Evolutionary conservation across 2,797 vertebrate genomes (phyloP).

Genomic region (Rhinatrema bivittatum): DNA sequence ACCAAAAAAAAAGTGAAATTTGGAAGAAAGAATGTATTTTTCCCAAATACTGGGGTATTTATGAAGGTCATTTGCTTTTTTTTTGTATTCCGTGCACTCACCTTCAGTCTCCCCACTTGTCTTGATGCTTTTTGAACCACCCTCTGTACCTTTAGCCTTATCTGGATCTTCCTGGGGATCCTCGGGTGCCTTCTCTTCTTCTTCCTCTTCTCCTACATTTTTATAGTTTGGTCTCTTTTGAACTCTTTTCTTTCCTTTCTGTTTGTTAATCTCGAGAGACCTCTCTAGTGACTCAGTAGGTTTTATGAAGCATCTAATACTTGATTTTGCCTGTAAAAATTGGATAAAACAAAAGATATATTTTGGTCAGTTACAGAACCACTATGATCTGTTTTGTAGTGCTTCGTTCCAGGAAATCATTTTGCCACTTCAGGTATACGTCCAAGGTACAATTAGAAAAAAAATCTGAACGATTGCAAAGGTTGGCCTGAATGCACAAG

Average conservation of each 20-base stretch:
- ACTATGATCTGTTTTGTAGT: background rate
- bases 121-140: conserved; percentile 79
- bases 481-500: too few relatives aligned
- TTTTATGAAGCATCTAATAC: conserved; percentile 84
- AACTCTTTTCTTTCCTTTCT: conserved; percentile 78
- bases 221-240: conserved; percentile 97
- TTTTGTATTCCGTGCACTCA: conserved; percentile 59
- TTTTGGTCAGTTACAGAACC: background rate
- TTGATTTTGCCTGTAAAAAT: conserved; percentile 61
- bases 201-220: conserved; percentile 93
- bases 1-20: background rate
- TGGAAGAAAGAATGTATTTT: background rate
- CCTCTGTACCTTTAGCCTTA: conserved; percentile 86
- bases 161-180: conserved; percentile 68
- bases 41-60: background rate
- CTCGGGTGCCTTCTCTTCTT: conserved; percentile 73
- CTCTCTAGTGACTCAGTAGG: conserved; percentile 86
- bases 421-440: background rate
- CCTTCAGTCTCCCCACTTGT: conserved; percentile 91
- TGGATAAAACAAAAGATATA: background rate
- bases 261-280: conserved; percentile 88
- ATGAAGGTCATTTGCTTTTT: background rate
- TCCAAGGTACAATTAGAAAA: too few relatives aligned
- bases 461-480: too few relatives aligned
- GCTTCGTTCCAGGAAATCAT: background rate